Evolutionary conservation across 2,113 vertebrate species (phyloP).

Genomic region (Xiphorhynchus elegans): DNA sequence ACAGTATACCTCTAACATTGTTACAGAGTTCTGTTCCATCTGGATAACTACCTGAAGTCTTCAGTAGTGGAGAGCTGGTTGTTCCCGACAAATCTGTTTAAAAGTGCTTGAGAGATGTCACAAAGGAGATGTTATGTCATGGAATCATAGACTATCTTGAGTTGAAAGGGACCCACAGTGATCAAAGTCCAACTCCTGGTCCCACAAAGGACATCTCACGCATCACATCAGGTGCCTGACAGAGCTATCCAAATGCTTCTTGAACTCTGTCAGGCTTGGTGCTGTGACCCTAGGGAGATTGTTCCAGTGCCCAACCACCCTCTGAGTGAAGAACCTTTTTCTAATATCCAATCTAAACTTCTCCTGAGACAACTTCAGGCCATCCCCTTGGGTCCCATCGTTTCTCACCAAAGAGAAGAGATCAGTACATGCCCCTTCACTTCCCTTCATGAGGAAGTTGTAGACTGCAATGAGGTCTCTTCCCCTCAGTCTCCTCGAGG

Average conservation of each 20-base stretch:
- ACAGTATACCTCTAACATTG: neutral
- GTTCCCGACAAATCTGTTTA: neutral
- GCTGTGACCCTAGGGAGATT: neutral
- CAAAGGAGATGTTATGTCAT: neutral
- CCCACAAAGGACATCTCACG: no score
- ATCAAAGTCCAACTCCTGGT: neutral
- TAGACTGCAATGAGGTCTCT: neutral
- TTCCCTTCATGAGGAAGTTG: fast-evolving
- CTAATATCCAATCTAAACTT: neutral
- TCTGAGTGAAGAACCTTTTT: neutral
- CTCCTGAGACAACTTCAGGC: neutral
- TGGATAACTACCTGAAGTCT: neutral
- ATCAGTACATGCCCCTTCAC: neutral
- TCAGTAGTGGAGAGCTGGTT: neutral
- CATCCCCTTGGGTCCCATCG: neutral
- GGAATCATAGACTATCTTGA: neutral
- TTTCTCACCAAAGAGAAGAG: neutral
- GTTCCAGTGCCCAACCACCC: neutral
- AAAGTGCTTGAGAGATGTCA: neutral
- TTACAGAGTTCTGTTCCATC: neutral
- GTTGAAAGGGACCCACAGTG: neutral
- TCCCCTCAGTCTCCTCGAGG: neutral
- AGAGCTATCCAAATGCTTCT: neutral
- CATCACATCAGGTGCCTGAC: fast-evolving
- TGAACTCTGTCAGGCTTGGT: neutral